A percentile compares a stretch with the other conserved stretches of the same genome.
phyloP scores from a whole-genome alignment of 2,888 invertebrate genomes.

The Cerastoderma edule region DNA sequence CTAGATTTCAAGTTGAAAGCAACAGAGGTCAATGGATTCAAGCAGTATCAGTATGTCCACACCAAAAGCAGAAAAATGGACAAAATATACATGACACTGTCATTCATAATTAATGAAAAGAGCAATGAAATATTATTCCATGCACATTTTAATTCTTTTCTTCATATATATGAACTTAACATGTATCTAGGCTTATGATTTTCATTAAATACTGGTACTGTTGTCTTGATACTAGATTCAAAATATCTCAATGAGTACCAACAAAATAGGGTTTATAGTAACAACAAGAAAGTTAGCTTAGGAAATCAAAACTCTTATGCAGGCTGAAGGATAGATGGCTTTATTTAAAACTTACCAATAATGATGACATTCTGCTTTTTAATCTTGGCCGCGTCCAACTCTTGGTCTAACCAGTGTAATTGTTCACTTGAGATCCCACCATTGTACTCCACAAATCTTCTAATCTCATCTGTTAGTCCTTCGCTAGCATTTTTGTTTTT shows the following conservation, averaged over 20 bases:
- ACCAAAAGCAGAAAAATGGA: background rate
- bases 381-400: slow-evolving; percentile 74
- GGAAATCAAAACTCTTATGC: too few species aligned
- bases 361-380: slow-evolving; percentile 81
- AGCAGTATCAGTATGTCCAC: too few species aligned
- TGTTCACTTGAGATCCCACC: slow-evolving; percentile 82
- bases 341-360: slow-evolving; percentile 74
- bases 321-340: too few species aligned
- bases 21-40: too few species aligned
- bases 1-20: too few species aligned
- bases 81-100: background rate
- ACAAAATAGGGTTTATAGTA: background rate
- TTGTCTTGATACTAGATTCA: background rate
- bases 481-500: slow-evolving; percentile 75
- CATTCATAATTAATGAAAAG: background rate
- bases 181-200: background rate
- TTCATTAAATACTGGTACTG: slow-evolving; percentile 2
- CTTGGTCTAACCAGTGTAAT: slow-evolving; percentile 79
- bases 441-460: slow-evolving; percentile 81
- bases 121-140: background rate
- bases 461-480: slow-evolving; percentile 72
- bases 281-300: background rate
- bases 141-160: background rate
- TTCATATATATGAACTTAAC: background rate
- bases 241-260: background rate